Evolutionary conservation across 2,888 invertebrate species (phyloP), one percentile per base, ranked within the genome.

Genomic region (Horisme vitalbata): DNA sequence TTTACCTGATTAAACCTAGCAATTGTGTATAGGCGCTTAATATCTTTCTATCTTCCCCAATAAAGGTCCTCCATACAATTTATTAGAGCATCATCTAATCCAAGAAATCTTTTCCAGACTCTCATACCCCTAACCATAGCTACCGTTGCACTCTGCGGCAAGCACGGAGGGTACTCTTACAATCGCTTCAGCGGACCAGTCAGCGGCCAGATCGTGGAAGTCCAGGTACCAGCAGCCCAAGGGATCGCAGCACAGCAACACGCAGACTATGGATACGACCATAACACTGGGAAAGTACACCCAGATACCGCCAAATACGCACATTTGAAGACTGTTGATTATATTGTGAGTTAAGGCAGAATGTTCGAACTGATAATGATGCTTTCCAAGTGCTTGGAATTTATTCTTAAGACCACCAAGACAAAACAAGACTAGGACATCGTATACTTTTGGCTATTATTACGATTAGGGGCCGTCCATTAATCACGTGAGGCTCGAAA

Each of bases 131-230:
- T 85, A 12, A 65, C 72, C 6, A 41, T 82, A 43, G 71, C 69
- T 8, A 59, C 84, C n/a, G 47, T 66, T 3, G 80, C 62, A 1
- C 44, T 76, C 3, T 59, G 75, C 8, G 75, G 57, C 1, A 80
- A 73, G 45, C 83, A 83, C 1, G 91, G 92, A 20, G 93, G 93
- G 33, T 94, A 92, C 68, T 94, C 94, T 4, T 95, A 93, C 76
- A 92, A 93, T 66, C 91, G 93, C 58, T 95, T 95, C 77, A 92
- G 91, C 68, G 95, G 95, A 5, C 95, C 95, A 11, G 94, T 95
- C 14, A 93, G 93, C 65, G 95, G 94, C 0, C 84, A 91, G 64
- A 91, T 92, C 31, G 73, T 87, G 4, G 88, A 92, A 72, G 87
- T 93, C 8, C 74, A 87, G 57, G 91, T 93, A 0, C 86, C 91